Evolutionary conservation across 2,113 vertebrate genomes (phyloP), one percentile per base, ranked within the genome.

Genomic region (Monarcha castaneiventris): DNA sequence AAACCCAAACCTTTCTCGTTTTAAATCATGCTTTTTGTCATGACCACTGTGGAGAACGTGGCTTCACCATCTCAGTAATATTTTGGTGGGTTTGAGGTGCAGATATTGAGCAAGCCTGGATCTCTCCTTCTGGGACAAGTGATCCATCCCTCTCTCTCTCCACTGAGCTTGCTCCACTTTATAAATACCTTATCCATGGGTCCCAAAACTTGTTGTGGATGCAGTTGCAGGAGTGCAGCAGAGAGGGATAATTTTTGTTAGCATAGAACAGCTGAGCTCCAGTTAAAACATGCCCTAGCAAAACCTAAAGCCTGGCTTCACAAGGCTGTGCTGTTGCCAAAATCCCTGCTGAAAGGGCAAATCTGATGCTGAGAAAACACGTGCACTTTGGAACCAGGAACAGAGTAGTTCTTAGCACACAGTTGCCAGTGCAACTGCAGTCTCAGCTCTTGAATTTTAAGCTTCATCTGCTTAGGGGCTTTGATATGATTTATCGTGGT

Each of bases 381-480:
- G 3, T 6, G 7, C 4, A 5, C 51, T 83, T 33, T 27, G 72
- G 35, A 48, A 35, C 51, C 39, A n/a, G 18, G 72, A 43, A 1
- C 22, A 19, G 35, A 63, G 33, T 1, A 12, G 48, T 56, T 95
- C 33, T 74, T 64, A 48, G 20, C n/a, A 6, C 26, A 1, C 18
- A 7, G 2, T 37, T 71, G 16, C 37, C 75, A 35, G 44, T 54
- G 32, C 74, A 54, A 9, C 27, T 76, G 78, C 67, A 41, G 6
- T 55, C 79, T 91, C 85, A 90, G 75, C 90, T 77, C 2, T 54
- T 73, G 63, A 76, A 69, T 88, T 94, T 85, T 76, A 83, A 92
- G 55, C 82, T 83, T 49, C 55, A 64, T 93, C 67, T 75, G 44
- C 66, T 93, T 79, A 49, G 29, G n/a, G 82, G 62, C 54, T 95